Conservation (phyloP, 2,113 vertebrate species). For the Gasterosteus aculeatus region DNA sequence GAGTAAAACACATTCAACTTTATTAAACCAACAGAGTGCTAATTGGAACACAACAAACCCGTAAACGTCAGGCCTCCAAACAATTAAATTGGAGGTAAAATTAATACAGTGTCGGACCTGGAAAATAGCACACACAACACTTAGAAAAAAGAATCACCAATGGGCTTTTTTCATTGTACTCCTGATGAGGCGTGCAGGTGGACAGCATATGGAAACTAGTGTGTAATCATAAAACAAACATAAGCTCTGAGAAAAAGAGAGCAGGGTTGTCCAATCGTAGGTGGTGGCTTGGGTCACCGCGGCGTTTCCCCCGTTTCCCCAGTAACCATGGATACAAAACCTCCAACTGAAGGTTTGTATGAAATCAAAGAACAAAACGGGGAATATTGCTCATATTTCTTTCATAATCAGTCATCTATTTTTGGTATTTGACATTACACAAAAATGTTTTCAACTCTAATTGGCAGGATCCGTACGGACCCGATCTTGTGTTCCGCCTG, state of each 20-base stretch:
- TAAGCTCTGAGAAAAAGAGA: neutral
- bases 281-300: neutral
- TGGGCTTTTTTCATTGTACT: constrained; percentile 52
- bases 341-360: too few relatives aligned
- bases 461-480: too few relatives aligned
- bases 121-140: constrained; percentile 72
- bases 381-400: too few relatives aligned
- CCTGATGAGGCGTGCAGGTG: constrained; percentile 50
- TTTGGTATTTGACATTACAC: too few relatives aligned
- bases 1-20: constrained; percentile 63
- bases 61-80: constrained; percentile 65
- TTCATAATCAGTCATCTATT: too few relatives aligned
- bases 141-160: constrained; percentile 53
- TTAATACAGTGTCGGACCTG: constrained; percentile 59
- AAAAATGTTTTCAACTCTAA: too few relatives aligned
- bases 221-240: constrained; percentile 30
- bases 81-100: constrained; percentile 57
- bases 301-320: too few relatives aligned
- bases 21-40: constrained; percentile 17
- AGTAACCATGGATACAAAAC: neutral
- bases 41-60: constrained; percentile 72
- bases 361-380: too few relatives aligned
- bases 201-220: constrained; percentile 40
- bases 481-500: too few relatives aligned
- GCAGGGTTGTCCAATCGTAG: neutral